A percentile compares a stretch with the other conserved stretches of the same genome.
Conservation (phyloP, 2,888 invertebrate species). For the Ectobius pallidus region DNA sequence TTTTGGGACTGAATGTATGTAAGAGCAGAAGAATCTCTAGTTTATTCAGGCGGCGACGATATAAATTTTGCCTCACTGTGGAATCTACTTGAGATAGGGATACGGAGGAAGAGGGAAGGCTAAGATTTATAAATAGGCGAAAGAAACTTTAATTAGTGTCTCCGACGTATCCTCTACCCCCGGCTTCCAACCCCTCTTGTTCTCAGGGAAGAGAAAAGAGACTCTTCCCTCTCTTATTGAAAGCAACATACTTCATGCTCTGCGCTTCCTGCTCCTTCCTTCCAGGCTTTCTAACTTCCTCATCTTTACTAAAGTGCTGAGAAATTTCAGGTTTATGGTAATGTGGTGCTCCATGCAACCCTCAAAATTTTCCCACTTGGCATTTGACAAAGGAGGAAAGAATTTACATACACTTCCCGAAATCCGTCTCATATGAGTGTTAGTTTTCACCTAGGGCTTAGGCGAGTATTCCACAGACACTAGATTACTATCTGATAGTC, state of each 20-base stretch:
- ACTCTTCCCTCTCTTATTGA: neutral
- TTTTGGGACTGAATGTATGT: neutral
- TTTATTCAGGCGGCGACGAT: neutral
- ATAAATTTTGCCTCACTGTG: neutral
- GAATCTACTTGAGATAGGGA: neutral
- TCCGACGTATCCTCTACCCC: neutral
- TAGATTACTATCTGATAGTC: too few relatives aligned
- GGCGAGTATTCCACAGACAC: too few relatives aligned
- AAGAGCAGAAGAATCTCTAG: neutral
- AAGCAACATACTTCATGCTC: neutral
- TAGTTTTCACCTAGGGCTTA: too few relatives aligned
- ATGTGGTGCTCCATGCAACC: neutral
- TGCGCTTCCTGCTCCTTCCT: too few relatives aligned
- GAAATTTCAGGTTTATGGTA: neutral
- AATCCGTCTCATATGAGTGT: too few relatives aligned
- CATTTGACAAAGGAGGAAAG: too few relatives aligned
- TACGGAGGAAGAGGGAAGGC: neutral
- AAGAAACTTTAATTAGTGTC: slow-evolving; percentile 10
- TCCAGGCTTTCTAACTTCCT: neutral
- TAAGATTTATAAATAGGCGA: neutral
- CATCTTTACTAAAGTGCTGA: neutral
- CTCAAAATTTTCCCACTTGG: too few relatives aligned
- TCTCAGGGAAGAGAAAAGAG: neutral
- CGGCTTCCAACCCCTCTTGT: neutral
- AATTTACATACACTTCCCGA: too few relatives aligned